Evolutionary conservation across 2,797 vertebrate genomes (phyloP).

Genomic region (Labroides dimidiatus): DNA sequence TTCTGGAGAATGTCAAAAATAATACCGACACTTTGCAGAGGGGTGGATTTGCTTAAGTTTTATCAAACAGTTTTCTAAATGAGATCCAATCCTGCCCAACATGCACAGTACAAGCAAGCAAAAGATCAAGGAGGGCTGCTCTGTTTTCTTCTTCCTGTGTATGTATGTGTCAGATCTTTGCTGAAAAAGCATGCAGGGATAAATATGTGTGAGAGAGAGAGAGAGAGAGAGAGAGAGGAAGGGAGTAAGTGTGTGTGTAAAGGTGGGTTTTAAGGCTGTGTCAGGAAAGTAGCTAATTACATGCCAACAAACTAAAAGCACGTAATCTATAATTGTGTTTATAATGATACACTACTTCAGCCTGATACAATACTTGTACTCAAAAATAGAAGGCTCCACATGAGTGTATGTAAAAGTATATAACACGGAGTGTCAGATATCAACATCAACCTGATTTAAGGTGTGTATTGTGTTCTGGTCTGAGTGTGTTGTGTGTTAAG

Average conservation of each 20-base stretch:
- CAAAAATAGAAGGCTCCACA: background rate
- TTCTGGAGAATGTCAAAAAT: slow-evolving; percentile 78
- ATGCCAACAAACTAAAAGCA: background rate
- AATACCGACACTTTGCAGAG: slow-evolving; percentile 74
- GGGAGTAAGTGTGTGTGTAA: background rate
- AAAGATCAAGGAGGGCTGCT: slow-evolving; percentile 34
- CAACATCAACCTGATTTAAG: too few relatives aligned
- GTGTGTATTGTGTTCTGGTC: too few relatives aligned
- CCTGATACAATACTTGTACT: background rate
- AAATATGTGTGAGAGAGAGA: background rate
- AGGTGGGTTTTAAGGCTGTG: slow-evolving; percentile 2
- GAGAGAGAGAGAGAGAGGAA: too few relatives aligned
- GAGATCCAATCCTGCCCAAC: slow-evolving; percentile 58
- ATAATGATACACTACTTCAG: background rate
- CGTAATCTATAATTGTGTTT: background rate
- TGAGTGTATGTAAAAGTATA: too few relatives aligned
- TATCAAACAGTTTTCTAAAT: slow-evolving; percentile 66
- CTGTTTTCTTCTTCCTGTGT: slow-evolving; percentile 30
- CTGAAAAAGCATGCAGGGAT: slow-evolving; percentile 14
- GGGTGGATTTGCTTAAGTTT: slow-evolving; percentile 67
- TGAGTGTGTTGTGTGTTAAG: too few relatives aligned
- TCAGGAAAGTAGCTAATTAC: background rate
- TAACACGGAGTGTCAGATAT: too few relatives aligned
- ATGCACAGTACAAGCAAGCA: slow-evolving; percentile 39
- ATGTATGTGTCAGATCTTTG: slow-evolving; percentile 23